Evolutionary conservation across 2,888 invertebrate species (phyloP).

Genomic region (Agapetus fuscipes): DNA sequence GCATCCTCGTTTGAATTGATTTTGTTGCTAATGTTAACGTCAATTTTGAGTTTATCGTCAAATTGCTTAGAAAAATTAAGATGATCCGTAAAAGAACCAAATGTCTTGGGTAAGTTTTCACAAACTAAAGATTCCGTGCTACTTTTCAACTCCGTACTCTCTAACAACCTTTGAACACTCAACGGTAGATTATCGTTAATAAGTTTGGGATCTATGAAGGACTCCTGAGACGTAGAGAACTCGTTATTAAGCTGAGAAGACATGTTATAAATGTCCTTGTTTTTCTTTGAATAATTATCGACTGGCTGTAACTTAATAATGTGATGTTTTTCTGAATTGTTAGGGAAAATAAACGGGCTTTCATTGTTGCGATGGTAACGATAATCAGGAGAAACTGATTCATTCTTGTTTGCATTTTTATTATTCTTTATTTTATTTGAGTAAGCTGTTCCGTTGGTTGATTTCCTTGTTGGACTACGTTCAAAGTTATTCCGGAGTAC

Average conservation of each 20-base stretch:
- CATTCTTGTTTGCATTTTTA: constrained; percentile 9
- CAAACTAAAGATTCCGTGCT: constrained; percentile 44
- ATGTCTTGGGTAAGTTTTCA: constrained; percentile 41
- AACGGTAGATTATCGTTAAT: constrained; percentile 61
- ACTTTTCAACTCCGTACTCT: constrained; percentile 43
- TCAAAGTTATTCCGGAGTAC: not conserved
- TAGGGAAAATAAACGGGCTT: constrained; percentile 10
- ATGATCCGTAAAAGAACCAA: constrained; percentile 33
- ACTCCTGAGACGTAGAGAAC: constrained; percentile 17
- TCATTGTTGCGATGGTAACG: no score
- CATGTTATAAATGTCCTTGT: constrained; percentile 15
- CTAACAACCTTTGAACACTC: constrained; percentile 41
- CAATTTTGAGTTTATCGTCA: constrained; percentile 2
- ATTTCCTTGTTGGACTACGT: not conserved
- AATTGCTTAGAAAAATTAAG: constrained; percentile 3
- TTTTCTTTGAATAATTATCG: constrained; percentile 18
- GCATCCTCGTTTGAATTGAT: constrained; percentile 30
- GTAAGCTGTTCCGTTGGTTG: constrained; percentile 2
- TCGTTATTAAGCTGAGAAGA: constrained; percentile 12
- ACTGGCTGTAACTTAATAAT: constrained; percentile 17
- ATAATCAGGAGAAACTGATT: constrained; percentile 4
- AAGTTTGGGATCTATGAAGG: constrained; percentile 43
- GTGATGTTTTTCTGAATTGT: constrained; percentile 17
- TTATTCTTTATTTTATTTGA: constrained; percentile 12
- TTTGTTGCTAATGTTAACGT: constrained; percentile 24